Percentiles rank a stretch among this genome's conserved stretches.
Conservation (phyloP, 1,140 invertebrate genomes). For the Penaeus japonicus region DNA sequence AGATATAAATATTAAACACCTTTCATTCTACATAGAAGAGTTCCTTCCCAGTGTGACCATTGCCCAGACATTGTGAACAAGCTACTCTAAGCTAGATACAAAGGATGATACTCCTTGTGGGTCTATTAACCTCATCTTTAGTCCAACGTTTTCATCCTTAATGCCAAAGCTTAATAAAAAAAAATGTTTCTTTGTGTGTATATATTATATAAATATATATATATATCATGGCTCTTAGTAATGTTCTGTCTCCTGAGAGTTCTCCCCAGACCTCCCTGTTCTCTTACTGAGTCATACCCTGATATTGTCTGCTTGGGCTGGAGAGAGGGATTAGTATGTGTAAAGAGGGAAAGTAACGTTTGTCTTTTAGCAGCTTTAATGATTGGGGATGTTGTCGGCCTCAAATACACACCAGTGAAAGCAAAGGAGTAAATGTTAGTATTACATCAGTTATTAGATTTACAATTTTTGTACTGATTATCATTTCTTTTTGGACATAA, state of each 20-base stretch:
- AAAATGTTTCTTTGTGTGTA: too few species aligned
- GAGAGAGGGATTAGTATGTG: background rate
- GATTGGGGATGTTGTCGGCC: background rate
- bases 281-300: background rate
- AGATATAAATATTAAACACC: too few species aligned
- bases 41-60: too few species aligned
- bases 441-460: background rate
- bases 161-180: constrained; percentile 43
- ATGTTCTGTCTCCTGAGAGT: too few species aligned
- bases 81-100: too few species aligned
- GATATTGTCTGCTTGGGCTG: constrained; percentile 24
- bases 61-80: too few species aligned
- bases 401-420: constrained; percentile 3
- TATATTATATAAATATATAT: constrained; percentile 8
- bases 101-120: background rate
- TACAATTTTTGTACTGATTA: constrained; percentile 9
- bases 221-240: background rate
- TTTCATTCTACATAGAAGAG: too few species aligned
- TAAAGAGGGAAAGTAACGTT: background rate
- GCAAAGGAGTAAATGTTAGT: constrained; percentile 24
- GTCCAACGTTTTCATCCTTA: constrained; percentile 20
- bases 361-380: constrained; percentile 37
- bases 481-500: background rate
- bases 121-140: background rate
- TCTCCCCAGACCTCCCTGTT: too few species aligned